Conservation (phyloP, 37 sponge, comb jelly and placozoan genomes). For the Beroe forskalii region DNA sequence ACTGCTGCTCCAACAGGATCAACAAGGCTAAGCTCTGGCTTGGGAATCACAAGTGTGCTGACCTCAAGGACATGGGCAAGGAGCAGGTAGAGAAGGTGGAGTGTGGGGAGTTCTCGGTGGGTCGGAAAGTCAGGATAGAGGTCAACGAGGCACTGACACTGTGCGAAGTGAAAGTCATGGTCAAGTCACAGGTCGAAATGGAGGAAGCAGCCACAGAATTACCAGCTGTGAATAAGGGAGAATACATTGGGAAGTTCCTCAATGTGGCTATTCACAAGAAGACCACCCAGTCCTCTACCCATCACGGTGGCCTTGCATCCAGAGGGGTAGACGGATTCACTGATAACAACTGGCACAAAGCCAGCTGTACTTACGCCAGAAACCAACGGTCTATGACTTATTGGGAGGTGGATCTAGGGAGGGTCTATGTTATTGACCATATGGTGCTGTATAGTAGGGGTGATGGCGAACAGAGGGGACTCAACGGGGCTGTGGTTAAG, state of each 20-base stretch:
- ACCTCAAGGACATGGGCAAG: not conserved
- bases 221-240: slow-evolving; percentile 27
- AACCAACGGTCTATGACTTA: slow-evolving; percentile 8
- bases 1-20: not conserved
- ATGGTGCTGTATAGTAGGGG: slow-evolving; percentile 15
- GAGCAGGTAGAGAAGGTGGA: not conserved
- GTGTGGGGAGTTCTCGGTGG: not conserved
- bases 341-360: not conserved
- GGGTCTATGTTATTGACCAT: slow-evolving; percentile 29
- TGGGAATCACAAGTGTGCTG: not conserved
- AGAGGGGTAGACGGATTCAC: slow-evolving; percentile 46
- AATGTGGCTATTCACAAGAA: slow-evolving; percentile 54
- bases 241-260: not conserved
- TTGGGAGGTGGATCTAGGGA: slow-evolving; percentile 45
- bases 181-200: slow-evolving; percentile 7
- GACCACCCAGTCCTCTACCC: slow-evolving; percentile 2
- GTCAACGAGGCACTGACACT: slow-evolving; percentile 5
- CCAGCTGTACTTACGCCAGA: slow-evolving; percentile 5
- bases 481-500: slow-evolving; percentile 46
- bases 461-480: not conserved
- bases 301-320: not conserved
- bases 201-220: not conserved
- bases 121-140: slow-evolving; percentile 46
- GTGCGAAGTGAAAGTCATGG: slow-evolving; percentile 42
- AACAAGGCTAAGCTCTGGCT: not conserved